A percentile compares a stretch with the other conserved stretches of the same genome.
These are phyloP conservation scores for Antheraea assamensis DNA, from an alignment of 2,888 invertebrate species.

Conservation along the genomic window DNA sequence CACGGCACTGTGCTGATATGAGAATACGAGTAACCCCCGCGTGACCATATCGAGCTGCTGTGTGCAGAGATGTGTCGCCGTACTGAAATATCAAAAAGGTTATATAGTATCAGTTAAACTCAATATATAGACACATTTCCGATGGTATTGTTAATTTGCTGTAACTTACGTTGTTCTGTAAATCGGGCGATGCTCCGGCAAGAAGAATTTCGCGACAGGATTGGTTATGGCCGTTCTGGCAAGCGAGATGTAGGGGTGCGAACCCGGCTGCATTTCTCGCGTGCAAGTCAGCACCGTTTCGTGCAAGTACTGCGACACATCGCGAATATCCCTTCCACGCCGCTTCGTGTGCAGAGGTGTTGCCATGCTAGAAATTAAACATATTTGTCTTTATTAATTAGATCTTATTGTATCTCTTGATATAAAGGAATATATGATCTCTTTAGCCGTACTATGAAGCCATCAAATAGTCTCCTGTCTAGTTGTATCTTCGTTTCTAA, in stretches of 20 bases:
- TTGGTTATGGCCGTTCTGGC: conserved; percentile 98
- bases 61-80: conserved; percentile 97
- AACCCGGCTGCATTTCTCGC: conserved; percentile 93
- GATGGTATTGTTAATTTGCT: background rate
- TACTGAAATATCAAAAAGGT: conserved; percentile 84
- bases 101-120: background rate
- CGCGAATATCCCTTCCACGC: conserved; percentile 97
- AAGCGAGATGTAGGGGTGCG: conserved; percentile 96
- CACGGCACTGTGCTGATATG: conserved; percentile 93
- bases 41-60: conserved; percentile 97
- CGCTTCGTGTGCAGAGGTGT: conserved; percentile 96
- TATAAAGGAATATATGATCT: too few relatives aligned
- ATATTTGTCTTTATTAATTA: background rate
- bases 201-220: conserved; percentile 93
- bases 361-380: conserved; percentile 87
- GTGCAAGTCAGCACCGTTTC: conserved; percentile 82
- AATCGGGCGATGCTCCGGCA: conserved; percentile 92
- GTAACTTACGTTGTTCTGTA: conserved; percentile 92
- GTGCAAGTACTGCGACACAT: conserved; percentile 88
- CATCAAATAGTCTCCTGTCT: too few relatives aligned
- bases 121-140: background rate
- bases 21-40: conserved; percentile 97
- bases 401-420: too few relatives aligned
- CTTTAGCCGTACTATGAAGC: too few relatives aligned
- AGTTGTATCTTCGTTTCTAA: too few relatives aligned